Base-by-base conservation (phyloP, 2,888 invertebrate genomes). In the Brachynemurus nebulosus region DNA sequence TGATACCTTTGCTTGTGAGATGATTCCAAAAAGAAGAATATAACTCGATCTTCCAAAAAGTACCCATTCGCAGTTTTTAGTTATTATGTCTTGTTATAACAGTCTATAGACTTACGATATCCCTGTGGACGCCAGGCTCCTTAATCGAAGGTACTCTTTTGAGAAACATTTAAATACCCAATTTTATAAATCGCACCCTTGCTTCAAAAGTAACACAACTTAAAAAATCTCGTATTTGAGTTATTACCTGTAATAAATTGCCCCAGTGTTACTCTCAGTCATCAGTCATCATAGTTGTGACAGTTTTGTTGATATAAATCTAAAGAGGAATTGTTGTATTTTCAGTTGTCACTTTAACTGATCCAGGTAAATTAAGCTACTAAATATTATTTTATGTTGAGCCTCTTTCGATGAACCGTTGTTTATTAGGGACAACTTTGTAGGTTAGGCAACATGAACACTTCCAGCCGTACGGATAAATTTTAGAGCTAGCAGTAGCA, bases 101-200 rank as follows among this genome's bases (percentile, higher is more conserved):
- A n/a, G n/a, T n/a, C n/a, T n/a, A n/a, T n/a, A n/a, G n/a, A n/a
- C n/a, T n/a, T n/a, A n/a, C n/a, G n/a, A n/a, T n/a, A n/a, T n/a
- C n/a, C n/a, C n/a, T n/a, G n/a, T n/a, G n/a, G n/a, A n/a, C n/a
- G n/a, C n/a, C n/a, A n/a, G n/a, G n/a, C n/a, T n/a, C n/a, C n/a
- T n/a, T n/a, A n/a, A n/a, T n/a, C n/a, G n/a, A n/a, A n/a, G n/a
- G n/a, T n/a, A n/a, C n/a, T n/a, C n/a, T n/a, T n/a, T n/a, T n/a
- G n/a, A n/a, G n/a, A n/a, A n/a, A n/a, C n/a, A n/a, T n/a, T n/a
- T n/a, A n/a, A n/a, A n/a, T n/a, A n/a, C n/a, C n/a, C n/a, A n/a
- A n/a, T n/a, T n/a, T n/a, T n/a, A n/a, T n/a, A n/a, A n/a, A 39
- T 39, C 39, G 39, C 39, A 39, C 39, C 18, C n/a, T 8, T 39